A percentile compares a stretch with the other conserved stretches of the same genome.
These are phyloP conservation scores for Ctenochaetus hawaiiensis DNA, from an alignment of 2,797 vertebrate species.

Conservation along the genomic window DNA sequence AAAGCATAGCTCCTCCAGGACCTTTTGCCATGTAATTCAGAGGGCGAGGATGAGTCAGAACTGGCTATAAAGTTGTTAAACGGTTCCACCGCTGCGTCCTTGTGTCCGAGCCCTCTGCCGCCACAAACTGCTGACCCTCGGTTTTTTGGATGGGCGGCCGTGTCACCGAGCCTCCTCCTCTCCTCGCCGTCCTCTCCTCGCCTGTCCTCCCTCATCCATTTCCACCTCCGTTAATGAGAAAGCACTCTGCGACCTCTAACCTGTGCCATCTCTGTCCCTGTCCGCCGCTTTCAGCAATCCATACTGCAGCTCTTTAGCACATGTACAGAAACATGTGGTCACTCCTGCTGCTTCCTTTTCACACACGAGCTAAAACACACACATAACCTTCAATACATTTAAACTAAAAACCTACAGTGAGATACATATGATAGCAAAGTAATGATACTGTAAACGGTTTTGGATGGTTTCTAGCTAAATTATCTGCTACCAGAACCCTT, in stretches of 20 bases:
- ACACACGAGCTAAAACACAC: neutral
- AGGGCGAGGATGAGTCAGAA: conserved; percentile 21
- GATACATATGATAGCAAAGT: too few species aligned
- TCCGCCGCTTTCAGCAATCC: conserved; percentile 16
- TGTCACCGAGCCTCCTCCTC: conserved; percentile 21
- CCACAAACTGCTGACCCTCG: conserved; percentile 59
- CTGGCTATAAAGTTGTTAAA: conserved; percentile 30
- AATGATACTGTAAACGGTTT: too few species aligned
- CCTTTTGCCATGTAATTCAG: neutral
- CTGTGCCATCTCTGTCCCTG: conserved; percentile 14
- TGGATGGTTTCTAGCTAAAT: too few species aligned
- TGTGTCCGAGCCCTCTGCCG: conserved; percentile 23
- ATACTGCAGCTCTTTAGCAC: conserved; percentile 12
- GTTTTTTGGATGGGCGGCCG: conserved; percentile 1
- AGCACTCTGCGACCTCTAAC: conserved; percentile 41
- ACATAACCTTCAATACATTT: neutral
- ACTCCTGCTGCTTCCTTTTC: neutral
- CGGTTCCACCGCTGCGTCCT: conserved; percentile 26
- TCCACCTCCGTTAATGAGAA: conserved; percentile 34
- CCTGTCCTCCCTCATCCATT: conserved; percentile 27
- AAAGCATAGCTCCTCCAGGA: neutral
- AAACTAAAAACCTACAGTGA: neutral
- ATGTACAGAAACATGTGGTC: neutral
- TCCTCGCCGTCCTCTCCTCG: conserved; percentile 16
- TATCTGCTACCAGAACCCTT: too few species aligned